Percentiles rank a stretch among this genome's conserved stretches.
phyloP scores from a whole-genome alignment of 2,888 invertebrate genomes.

The Ommatoiulus sabulosus region DNA sequence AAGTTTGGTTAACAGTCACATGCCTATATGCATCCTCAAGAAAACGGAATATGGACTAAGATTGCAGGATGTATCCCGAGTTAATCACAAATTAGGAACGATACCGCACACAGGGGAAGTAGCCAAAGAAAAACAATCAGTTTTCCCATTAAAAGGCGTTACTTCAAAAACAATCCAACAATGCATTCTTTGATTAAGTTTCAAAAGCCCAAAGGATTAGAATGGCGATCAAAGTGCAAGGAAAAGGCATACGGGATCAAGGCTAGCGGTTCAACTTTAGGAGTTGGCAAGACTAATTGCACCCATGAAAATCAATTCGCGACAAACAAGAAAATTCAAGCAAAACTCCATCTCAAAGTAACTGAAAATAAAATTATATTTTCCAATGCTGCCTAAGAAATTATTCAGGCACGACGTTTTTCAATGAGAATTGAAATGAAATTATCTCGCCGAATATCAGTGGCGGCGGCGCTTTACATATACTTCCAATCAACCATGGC shows the following conservation, averaged over 20 bases:
- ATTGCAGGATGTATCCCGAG: too few species aligned
- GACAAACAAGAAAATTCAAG: slow-evolving; percentile 32
- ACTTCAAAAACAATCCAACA: not conserved
- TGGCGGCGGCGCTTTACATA: not conserved
- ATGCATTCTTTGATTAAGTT: not conserved
- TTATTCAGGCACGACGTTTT: not conserved
- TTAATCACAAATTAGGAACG: too few species aligned
- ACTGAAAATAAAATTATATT: not conserved
- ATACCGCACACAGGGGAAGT: not conserved
- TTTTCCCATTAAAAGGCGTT: not conserved
- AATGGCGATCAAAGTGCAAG: not conserved
- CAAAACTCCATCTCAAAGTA: not conserved
- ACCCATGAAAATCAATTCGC: slow-evolving; percentile 27
- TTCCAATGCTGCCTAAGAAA: not conserved
- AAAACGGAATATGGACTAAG: too few species aligned
- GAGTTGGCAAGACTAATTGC: slow-evolving; percentile 15
- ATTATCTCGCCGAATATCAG: not conserved
- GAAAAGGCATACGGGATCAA: slow-evolving; percentile 2
- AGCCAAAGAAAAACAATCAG: not conserved
- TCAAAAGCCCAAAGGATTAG: slow-evolving; percentile 1
- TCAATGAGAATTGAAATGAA: not conserved
- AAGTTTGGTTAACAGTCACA: too few species aligned
- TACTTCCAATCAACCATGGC: not conserved
- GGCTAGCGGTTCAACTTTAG: slow-evolving; percentile 1
- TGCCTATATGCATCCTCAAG: too few species aligned